A percentile compares a stretch with the other conserved stretches of the same genome.
phyloP scores from a whole-genome alignment of 92 coral and sea anemone species.

The Porites lobata region DNA sequence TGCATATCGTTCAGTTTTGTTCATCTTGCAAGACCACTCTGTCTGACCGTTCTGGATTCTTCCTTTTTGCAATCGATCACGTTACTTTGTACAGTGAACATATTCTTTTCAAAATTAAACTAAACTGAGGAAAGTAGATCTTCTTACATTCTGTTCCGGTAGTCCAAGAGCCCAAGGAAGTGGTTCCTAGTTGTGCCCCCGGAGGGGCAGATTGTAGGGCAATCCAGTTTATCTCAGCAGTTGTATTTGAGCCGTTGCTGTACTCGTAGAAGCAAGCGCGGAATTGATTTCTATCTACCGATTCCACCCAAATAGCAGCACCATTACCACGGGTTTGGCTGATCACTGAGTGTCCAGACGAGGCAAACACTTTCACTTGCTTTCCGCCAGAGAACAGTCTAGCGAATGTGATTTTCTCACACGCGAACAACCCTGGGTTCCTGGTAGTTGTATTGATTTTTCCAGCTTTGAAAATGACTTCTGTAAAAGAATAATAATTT shows the following conservation, averaged over 20 bases:
- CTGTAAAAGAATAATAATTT: no score
- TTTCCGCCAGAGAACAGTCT: not conserved
- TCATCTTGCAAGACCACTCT: no score
- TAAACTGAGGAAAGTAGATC: not conserved
- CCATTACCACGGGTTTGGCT: conserved; percentile 16
- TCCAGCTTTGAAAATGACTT: not conserved
- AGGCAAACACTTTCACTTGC: conserved; percentile 14
- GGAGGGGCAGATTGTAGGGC: not conserved
- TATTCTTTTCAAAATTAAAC: no score
- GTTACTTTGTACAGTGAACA: no score
- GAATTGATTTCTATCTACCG: not conserved
- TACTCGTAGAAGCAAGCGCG: conserved; percentile 12
- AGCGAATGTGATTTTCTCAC: conserved; percentile 1
- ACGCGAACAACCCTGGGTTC: conserved; percentile 25
- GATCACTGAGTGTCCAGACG: conserved; percentile 2
- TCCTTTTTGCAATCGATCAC: no score
- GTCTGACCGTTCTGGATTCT: no score
- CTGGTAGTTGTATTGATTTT: not conserved
- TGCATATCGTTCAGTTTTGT: no score
- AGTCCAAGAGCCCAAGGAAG: conserved; percentile 19
- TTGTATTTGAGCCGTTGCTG: not conserved
- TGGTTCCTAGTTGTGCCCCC: conserved; percentile 5
- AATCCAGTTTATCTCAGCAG: not conserved
- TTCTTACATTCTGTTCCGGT: conserved; percentile 24
- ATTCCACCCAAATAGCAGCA: conserved; percentile 41